Evolutionary conservation across 64 coral and sea anemone genomes (phyloP).

Genomic region (Anthopleura sola): DNA sequence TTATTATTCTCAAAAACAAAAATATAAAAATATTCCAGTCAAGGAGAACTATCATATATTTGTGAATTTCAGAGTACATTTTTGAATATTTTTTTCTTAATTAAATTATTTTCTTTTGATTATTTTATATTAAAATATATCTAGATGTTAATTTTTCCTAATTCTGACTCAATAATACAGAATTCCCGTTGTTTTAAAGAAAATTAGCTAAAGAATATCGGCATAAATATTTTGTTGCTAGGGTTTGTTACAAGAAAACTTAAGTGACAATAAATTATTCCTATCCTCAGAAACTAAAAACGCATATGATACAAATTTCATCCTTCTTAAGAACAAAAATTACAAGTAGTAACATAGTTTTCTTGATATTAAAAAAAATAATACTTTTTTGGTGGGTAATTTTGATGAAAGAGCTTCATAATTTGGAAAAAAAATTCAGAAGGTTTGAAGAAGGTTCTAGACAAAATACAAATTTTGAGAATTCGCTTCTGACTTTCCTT

Average conservation of each 20-base stretch:
- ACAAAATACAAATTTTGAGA: neutral
- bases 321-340: too few species aligned
- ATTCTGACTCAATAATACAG: neutral
- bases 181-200: neutral
- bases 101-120: neutral
- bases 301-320: too few species aligned
- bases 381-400: neutral
- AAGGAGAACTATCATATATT: too few species aligned
- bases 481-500: neutral
- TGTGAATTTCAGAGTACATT: too few species aligned
- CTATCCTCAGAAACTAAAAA: too few species aligned
- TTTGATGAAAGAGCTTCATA: neutral
- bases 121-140: neutral
- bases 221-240: neutral
- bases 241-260: neutral
- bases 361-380: neutral
- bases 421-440: neutral
- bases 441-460: neutral
- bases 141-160: neutral
- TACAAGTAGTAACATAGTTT: too few species aligned
- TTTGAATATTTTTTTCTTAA: too few species aligned
- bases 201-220: neutral
- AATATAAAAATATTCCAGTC: too few species aligned
- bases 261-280: neutral
- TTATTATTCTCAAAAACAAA: too few species aligned